Evolutionary conservation across 1,140 invertebrate species (phyloP).

Genomic region (Penaeus chinensis): DNA sequence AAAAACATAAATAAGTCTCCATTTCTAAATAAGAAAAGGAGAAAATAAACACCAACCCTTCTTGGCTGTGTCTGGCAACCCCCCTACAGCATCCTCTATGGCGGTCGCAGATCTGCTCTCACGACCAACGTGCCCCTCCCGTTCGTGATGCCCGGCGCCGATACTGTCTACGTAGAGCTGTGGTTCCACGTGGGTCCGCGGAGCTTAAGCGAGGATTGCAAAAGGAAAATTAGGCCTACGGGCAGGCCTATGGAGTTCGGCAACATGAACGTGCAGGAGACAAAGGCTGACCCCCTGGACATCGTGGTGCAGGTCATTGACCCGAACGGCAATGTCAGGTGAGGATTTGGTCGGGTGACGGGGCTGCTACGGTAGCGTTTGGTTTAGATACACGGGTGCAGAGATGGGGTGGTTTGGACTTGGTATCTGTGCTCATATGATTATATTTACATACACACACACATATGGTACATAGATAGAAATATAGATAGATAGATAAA

Average conservation of each 20-base stretch:
- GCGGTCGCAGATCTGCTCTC: slow-evolving; percentile 27
- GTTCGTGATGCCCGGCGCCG: slow-evolving; percentile 42
- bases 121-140: slow-evolving; percentile 45
- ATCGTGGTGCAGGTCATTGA: slow-evolving; percentile 40
- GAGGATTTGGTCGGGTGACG: neutral
- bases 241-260: slow-evolving; percentile 37
- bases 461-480: too few relatives aligned
- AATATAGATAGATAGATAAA: too few relatives aligned
- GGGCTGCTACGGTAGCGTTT: neutral
- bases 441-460: too few relatives aligned
- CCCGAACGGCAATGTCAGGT: slow-evolving; percentile 37
- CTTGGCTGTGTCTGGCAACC: too few relatives aligned
- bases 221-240: neutral
- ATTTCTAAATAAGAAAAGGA: too few relatives aligned
- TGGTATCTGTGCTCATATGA: too few relatives aligned
- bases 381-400: neutral
- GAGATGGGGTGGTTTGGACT: neutral
- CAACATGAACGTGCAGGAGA: slow-evolving; percentile 25
- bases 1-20: too few relatives aligned
- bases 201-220: slow-evolving; percentile 29
- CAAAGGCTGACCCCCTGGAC: slow-evolving; percentile 20
- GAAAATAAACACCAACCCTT: too few relatives aligned
- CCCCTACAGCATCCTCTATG: neutral
- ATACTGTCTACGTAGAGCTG: slow-evolving; percentile 31
- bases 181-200: slow-evolving; percentile 45